A percentile compares a stretch with the other conserved stretches of the same genome.
phyloP scores from a whole-genome alignment of 1,140 invertebrate genomes.

The Solenopsis invicta region DNA sequence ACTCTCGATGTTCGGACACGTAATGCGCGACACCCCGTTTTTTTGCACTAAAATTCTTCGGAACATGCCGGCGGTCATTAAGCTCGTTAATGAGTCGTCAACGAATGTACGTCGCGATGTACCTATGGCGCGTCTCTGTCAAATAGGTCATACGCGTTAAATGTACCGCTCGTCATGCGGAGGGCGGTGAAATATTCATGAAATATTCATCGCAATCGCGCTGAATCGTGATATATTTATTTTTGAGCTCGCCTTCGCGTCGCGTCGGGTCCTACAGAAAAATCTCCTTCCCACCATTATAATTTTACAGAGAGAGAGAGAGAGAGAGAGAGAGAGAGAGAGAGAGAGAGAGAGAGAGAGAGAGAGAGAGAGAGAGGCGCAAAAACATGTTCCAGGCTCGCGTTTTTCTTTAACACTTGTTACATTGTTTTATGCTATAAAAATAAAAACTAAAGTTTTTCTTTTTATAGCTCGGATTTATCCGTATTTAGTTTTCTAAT shows the following conservation, averaged over 20 bases:
- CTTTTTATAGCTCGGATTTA: not conserved
- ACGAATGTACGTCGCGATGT: constrained; percentile 29
- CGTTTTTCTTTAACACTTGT: not conserved
- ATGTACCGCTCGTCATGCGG: constrained; percentile 39
- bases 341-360: too few species aligned
- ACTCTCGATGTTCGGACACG: not conserved
- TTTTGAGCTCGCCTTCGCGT: constrained; percentile 28
- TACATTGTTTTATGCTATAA: not conserved
- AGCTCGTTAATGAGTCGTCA: constrained; percentile 53
- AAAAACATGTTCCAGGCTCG: not conserved
- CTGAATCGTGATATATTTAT: constrained; percentile 42
- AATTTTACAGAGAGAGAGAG: too few species aligned
- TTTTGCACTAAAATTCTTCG: constrained; percentile 36
- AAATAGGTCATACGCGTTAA: constrained; percentile 57
- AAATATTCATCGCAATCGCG: constrained; percentile 46
- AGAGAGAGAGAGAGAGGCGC: too few species aligned
- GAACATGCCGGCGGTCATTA: constrained; percentile 33
- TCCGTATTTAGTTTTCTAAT: not conserved
- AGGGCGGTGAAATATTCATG: constrained; percentile 35
- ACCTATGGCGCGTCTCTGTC: constrained; percentile 47
- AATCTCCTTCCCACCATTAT: not conserved
- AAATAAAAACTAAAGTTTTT: not conserved
- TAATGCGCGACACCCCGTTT: not conserved
- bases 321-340: too few species aligned
- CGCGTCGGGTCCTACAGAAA: constrained; percentile 10